phyloP scores from a whole-genome alignment of 2,113 vertebrate genomes.

The Rattus rattus region DNA sequence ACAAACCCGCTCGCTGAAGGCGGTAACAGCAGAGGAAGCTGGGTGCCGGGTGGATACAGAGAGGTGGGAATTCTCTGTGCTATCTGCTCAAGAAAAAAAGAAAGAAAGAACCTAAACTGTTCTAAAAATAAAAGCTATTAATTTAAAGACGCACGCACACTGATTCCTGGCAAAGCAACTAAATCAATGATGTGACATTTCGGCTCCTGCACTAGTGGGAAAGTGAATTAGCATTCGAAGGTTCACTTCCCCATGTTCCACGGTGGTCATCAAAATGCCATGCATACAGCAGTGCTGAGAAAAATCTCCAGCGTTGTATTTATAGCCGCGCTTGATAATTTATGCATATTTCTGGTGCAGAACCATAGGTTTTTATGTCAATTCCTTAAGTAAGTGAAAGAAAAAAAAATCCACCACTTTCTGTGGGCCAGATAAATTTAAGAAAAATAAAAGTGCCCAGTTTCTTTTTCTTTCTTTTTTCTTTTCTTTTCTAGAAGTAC shows the following conservation, averaged over 20 bases:
- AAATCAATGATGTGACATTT: slow-evolving; percentile 75
- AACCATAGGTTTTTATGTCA: slow-evolving; percentile 63
- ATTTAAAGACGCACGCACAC: neutral
- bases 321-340: slow-evolving; percentile 32
- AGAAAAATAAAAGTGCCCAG: slow-evolving; percentile 39
- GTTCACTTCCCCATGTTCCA: slow-evolving; percentile 56
- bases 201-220: slow-evolving; percentile 43
- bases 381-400: slow-evolving; percentile 68
- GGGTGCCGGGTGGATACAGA: neutral
- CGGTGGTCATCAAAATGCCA: slow-evolving; percentile 39
- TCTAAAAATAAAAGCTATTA: slow-evolving; percentile 65
- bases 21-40: neutral
- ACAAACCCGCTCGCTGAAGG: neutral
- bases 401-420: slow-evolving; percentile 74
- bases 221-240: slow-evolving; percentile 69
- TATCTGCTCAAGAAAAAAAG: slow-evolving; percentile 45
- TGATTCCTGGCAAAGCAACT: slow-evolving; percentile 76
- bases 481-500: slow-evolving; percentile 67
- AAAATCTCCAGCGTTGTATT: slow-evolving; percentile 50
- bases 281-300: neutral
- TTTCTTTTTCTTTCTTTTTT: slow-evolving; percentile 61
- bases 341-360: slow-evolving; percentile 41
- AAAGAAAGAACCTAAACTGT: slow-evolving; percentile 34
- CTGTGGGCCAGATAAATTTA: slow-evolving; percentile 47
- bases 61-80: slow-evolving; percentile 59